These are phyloP conservation scores for Enteromius mattozi DNA, from an alignment of 2,797 vertebrate species.

Conservation along the genomic window DNA sequence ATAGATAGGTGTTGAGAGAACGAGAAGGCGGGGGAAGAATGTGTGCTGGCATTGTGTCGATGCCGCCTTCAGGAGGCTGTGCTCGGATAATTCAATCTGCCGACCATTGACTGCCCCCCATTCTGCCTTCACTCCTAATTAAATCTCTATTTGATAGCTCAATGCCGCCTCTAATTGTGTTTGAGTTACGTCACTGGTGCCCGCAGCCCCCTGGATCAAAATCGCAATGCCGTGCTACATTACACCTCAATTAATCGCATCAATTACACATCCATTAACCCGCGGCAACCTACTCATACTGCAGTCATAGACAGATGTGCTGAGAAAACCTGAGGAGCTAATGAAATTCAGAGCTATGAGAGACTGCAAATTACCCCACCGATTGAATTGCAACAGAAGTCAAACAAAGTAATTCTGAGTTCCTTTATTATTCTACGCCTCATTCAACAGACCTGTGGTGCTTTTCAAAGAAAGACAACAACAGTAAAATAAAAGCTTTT, in stretches of 20 bases:
- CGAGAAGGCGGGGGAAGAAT: conserved; percentile 47
- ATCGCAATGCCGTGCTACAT: conserved; percentile 72
- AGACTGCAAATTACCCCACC: conserved; percentile 56
- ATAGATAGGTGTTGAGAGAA: conserved; percentile 55
- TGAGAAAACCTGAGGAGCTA: conserved; percentile 54
- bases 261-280: conserved; percentile 82
- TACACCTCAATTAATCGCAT: conserved; percentile 84
- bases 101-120: conserved; percentile 78
- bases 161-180: conserved; percentile 79
- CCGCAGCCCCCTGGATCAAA: conserved; percentile 57
- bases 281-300: conserved; percentile 70
- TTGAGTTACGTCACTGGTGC: conserved; percentile 69
- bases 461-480: conserved; percentile 42
- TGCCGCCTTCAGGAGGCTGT: conserved; percentile 66
- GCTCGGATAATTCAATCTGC: conserved; percentile 81
- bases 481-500: conserved; percentile 22
- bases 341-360: conserved; percentile 58
- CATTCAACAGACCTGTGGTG: conserved; percentile 42
- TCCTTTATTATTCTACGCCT: conserved; percentile 48
- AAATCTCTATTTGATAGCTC: conserved; percentile 83
- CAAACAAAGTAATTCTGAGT: conserved; percentile 51
- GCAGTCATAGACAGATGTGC: conserved; percentile 51
- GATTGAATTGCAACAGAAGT: conserved; percentile 60
- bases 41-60: conserved; percentile 42
- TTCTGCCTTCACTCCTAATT: conserved; percentile 81